phyloP scores from a whole-genome alignment of 2,888 invertebrate species.

The Drosophila kuntzei region DNA sequence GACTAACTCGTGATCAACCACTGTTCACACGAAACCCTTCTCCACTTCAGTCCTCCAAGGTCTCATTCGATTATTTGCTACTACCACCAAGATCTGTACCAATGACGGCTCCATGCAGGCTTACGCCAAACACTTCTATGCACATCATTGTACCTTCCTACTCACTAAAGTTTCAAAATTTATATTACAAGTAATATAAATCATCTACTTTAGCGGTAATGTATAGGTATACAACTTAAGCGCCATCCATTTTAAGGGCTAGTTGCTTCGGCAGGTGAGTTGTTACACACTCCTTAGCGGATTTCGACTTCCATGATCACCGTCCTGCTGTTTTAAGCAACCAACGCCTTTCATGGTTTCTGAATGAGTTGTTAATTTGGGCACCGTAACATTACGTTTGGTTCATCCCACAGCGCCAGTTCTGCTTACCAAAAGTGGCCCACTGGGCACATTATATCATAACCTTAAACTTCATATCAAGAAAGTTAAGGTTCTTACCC shows the following conservation, averaged over 20 bases:
- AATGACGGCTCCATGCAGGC: constrained; percentile 86
- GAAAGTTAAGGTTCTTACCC: constrained; percentile 89
- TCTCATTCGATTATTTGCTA: constrained; percentile 90
- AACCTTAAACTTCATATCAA: constrained; percentile 87
- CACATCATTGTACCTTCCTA: constrained; percentile 87
- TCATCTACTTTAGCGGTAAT: constrained; percentile 85
- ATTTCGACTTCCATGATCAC: constrained; percentile 92
- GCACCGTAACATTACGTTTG: constrained; percentile 87
- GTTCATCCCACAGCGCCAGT: constrained; percentile 91
- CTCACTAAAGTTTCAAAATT: constrained; percentile 87
- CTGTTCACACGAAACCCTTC: constrained; percentile 89
- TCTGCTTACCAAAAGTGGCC: constrained; percentile 87
- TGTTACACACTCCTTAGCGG: constrained; percentile 87
- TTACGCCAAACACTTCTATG: constrained; percentile 88
- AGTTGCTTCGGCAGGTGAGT: constrained; percentile 89
- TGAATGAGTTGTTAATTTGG: constrained; percentile 88
- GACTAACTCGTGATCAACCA: constrained; percentile 87
- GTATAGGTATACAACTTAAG: constrained; percentile 85
- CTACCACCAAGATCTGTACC: constrained; percentile 87
- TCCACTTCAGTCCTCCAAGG: constrained; percentile 88
- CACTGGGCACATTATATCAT: constrained; percentile 87
- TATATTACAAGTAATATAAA: constrained; percentile 78
- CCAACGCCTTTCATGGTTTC: constrained; percentile 88
- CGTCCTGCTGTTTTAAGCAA: constrained; percentile 89
- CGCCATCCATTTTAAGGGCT: constrained; percentile 90